Base-by-base conservation (phyloP, 2,888 invertebrate species). In the Polietes domitor region DNA sequence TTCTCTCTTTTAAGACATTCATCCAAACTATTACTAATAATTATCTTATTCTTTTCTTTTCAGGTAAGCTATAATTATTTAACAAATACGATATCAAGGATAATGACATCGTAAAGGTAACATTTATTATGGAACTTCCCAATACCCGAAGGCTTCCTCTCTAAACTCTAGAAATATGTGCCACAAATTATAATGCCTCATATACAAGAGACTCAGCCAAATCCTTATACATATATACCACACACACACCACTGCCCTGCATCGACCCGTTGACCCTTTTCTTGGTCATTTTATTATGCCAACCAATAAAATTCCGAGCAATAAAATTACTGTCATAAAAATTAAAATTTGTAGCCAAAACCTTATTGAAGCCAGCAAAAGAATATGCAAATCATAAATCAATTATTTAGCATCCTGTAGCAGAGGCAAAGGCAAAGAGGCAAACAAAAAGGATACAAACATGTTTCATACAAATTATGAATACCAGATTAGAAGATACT, bases 331-430 rank as follows among this genome's bases (percentile, higher is more conserved):
- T 21, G 43, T 12, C 43, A 55, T 72, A 41, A 41, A 76, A 76
- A 10, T 65, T 72, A 55, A 55, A 55, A 53, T 32, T 72, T 32
- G 21, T 41, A 24, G 1, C 15, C n/a, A 24, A 68, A 70, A 47
- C 21, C 55, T n/a, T 15, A 15, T 17, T 21, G 21, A 55, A 6
- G 32, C 7, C 3, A 61, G 58, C 50, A 58, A 58, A 71, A 71
- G 71, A 73, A 10, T 72, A 68, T 50, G 37, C 21, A 74, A 82
- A 75, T 71, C 74, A 75, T 75, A 63, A 74, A 71, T 71, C 71
- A 78, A 70, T 61, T 50, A 77, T 50, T 72, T 47, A 65, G 9
- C 58, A 65, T 65, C 26, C n/a, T 47, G 47, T 47, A 47, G 47
- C 24, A 10, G 17, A 43, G 47, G 9, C n/a, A 43, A 5, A 43